Conservation (phyloP, 2,113 vertebrate genomes). For the Dipodomys ordii region DNA sequence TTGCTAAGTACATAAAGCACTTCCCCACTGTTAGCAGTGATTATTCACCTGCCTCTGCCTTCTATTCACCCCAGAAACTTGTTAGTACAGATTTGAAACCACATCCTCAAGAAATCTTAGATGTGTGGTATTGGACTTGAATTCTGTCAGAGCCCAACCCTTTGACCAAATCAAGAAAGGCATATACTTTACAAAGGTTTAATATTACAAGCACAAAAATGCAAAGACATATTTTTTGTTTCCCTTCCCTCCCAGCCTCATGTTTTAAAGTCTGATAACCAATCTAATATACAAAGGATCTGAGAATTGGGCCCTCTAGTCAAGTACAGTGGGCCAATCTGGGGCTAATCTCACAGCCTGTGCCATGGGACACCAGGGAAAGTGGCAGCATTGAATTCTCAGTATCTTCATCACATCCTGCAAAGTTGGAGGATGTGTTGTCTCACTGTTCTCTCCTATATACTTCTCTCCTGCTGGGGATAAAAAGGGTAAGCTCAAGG, state of each 20-base stretch:
- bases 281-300: not conserved
- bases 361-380: not conserved
- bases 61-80: not conserved
- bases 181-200: not conserved
- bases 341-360: not conserved
- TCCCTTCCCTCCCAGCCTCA: not conserved
- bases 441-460: rapidly evolving
- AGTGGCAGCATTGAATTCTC: not conserved
- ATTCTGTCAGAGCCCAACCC: not conserved
- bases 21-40: not conserved
- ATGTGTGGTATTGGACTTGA: not conserved
- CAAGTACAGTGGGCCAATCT: rapidly evolving
- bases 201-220: not conserved
- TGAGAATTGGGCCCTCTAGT: not conserved
- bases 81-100: not conserved
- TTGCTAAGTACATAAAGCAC: not conserved
- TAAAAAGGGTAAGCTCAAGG: too few relatives aligned
- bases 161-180: not conserved
- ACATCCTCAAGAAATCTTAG: not conserved
- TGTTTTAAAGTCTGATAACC: not conserved
- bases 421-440: not conserved
- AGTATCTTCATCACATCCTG: too few relatives aligned
- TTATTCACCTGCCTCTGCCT: not conserved
- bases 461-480: not conserved
- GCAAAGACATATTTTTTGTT: too few relatives aligned